Base-by-base conservation (phyloP, 2,888 invertebrate genomes). In the Patella depressa region DNA sequence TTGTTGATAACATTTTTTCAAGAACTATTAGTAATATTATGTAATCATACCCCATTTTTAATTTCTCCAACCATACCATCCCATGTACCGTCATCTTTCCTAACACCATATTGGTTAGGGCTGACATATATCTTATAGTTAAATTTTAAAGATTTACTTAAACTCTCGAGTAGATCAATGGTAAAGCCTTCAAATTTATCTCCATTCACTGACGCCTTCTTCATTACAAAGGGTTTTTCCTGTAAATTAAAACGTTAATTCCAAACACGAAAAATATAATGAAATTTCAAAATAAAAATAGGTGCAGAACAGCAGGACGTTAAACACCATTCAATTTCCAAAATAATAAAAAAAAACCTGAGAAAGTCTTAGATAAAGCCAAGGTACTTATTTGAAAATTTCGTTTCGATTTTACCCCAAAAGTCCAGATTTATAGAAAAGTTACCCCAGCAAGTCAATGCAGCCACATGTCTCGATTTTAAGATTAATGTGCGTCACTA, bases 181-280 rank as follows among this genome's bases (percentile, higher is more conserved):
- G 88, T 88, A 80, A 89, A 89, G 0, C 89, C 89, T 65, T 86
- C 87, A 65, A 79, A 86, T 12, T 74, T 73, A 11, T 84, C 83
- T 9, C 53, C 74, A 15, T 79, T 75, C 1, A 78, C 77, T 11
- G 19, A 19, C 19, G 14, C 24, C 24, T 65, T 65, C 24, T 14
- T n/a, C 84, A 87, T 88, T 5, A 88, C 86, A 76, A 89, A 89
- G 2, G 89, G 89, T 71, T 85, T 83, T 73, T 89, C 89, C 89
- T 89, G 79, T n/a, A 76, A 76, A 70, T 14, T 34, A 69, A 73
- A 53, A 71, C 4, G 14, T 45, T 45, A 45, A 45, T 45, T 45
- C 45, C 1, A 45, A 45, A 45, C 7, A 45, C 45, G 45, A 9
- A 45, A 9, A 45, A 45, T 45, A 9, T 45, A 45, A 45, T 45